Evolutionary conservation across 2,888 invertebrate species (phyloP).

Genomic region (Machimus atricapillus): DNA sequence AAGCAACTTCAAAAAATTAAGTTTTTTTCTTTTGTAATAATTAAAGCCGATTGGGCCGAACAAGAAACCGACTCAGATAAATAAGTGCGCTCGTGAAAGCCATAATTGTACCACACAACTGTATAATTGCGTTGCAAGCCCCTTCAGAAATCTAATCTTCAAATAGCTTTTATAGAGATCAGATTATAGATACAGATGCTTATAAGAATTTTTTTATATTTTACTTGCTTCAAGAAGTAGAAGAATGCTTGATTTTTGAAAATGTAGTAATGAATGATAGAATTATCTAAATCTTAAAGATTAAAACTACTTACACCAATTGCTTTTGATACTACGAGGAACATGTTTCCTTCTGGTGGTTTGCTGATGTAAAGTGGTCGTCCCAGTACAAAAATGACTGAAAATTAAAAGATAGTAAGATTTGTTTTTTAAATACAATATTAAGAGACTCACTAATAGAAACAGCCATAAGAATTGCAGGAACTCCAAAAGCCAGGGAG

Average conservation of each 20-base stretch:
- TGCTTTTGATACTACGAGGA: slow-evolving; percentile 71
- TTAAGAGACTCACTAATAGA: slow-evolving; percentile 68
- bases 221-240: not conserved
- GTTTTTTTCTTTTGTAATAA: not conserved
- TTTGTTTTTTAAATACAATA: slow-evolving; percentile 53
- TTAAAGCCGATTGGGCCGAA: not conserved
- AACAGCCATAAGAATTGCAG: slow-evolving; percentile 74
- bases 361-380: slow-evolving; percentile 70
- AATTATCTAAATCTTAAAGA: not conserved
- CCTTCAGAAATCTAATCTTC: not conserved
- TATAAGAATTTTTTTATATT: not conserved
- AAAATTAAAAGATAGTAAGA: slow-evolving; percentile 49
- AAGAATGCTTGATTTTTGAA: no score
- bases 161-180: not conserved
- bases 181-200: not conserved
- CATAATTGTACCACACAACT: not conserved
- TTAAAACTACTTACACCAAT: slow-evolving; percentile 66
- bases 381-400: slow-evolving; percentile 77
- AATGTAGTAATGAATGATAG: no score
- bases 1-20: no score
- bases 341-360: slow-evolving; percentile 74
- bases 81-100: not conserved
- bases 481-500: slow-evolving; percentile 78
- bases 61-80: not conserved
- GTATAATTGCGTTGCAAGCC: not conserved